A percentile compares a stretch with the other conserved stretches of the same genome.
These are phyloP conservation scores for Pelodiscus sinensis DNA, from an alignment of 2,113 vertebrate species.

Conservation along the genomic window DNA sequence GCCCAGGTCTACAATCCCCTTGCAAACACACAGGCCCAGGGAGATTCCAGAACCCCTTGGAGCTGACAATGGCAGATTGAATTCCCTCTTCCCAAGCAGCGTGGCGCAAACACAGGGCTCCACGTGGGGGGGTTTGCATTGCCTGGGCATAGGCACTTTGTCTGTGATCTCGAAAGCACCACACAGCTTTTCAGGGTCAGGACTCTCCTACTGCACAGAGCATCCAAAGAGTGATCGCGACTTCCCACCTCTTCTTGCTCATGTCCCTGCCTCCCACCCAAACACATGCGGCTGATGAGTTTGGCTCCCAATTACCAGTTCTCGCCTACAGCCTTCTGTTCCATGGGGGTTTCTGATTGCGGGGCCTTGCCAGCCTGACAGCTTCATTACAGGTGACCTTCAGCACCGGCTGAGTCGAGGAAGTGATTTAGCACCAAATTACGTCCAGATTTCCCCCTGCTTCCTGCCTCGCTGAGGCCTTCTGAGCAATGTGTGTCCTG, in stretches of 20 bases:
- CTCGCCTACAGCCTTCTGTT: slow-evolving; percentile 23
- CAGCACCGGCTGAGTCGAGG: slow-evolving; percentile 24
- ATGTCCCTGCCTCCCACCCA: not conserved
- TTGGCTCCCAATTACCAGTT: slow-evolving; percentile 2
- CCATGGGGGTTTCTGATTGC: not conserved
- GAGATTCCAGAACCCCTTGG: not conserved
- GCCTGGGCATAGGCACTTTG: not conserved
- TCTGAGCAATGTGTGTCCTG: not conserved
- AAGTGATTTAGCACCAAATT: slow-evolving; percentile 70
- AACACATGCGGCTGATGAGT: slow-evolving; percentile 2
- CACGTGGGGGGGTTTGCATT: not conserved
- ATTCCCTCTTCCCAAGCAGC: not conserved
- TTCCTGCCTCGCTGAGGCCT: not conserved
- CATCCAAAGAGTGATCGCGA: not conserved
- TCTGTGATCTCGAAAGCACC: not conserved
- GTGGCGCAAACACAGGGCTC: not conserved
- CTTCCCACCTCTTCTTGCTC: not conserved
- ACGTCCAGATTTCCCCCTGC: slow-evolving; percentile 14
- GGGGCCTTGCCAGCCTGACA: not conserved
- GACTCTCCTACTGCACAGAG: not conserved
- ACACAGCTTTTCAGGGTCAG: not conserved
- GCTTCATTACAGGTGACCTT: slow-evolving; percentile 71
- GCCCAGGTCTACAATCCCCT: not conserved
- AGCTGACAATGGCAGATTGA: not conserved
- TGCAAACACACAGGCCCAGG: not conserved